These are phyloP conservation scores for Dendroctonus ponderosae DNA, from an alignment of 1,140 invertebrate species.

Conservation along the genomic window DNA sequence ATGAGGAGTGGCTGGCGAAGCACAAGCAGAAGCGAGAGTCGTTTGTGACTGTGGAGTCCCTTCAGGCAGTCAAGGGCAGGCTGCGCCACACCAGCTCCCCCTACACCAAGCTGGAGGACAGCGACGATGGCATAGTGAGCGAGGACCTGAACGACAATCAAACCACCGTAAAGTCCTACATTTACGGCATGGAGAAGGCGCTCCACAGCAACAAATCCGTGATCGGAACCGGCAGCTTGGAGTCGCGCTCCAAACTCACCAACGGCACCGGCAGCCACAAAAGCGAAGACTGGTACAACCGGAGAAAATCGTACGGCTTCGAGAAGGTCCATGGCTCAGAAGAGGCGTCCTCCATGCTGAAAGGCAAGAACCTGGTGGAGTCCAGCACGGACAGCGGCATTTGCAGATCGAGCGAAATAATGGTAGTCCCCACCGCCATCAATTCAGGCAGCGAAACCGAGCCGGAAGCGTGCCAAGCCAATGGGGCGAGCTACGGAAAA, in stretches of 20 bases:
- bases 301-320: constrained; percentile 72
- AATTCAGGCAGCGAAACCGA: constrained; percentile 36
- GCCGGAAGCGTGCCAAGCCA: constrained; percentile 23
- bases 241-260: constrained; percentile 53
- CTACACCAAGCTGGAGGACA: constrained; percentile 41
- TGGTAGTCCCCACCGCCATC: constrained; percentile 39
- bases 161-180: constrained; percentile 48
- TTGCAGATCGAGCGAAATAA: constrained; percentile 65
- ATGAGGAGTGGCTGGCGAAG: constrained; percentile 46
- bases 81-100: constrained; percentile 54
- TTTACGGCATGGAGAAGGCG: constrained; percentile 51
- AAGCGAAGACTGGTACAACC: constrained; percentile 64
- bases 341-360: constrained; percentile 48
- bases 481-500: constrained; percentile 32
- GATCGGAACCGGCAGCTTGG: constrained; percentile 58
- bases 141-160: constrained; percentile 33
- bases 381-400: constrained; percentile 71
- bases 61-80: constrained; percentile 58
- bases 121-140: constrained; percentile 42
- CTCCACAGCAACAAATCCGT: constrained; percentile 44
- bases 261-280: constrained; percentile 50
- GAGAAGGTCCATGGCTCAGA: constrained; percentile 60
- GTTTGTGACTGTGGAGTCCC: constrained; percentile 59
- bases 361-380: constrained; percentile 57
- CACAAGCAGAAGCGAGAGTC: constrained; percentile 51